A percentile compares a stretch with the other conserved stretches of the same genome.
These are phyloP conservation scores for Autographa pulchrina DNA, from an alignment of 2,888 invertebrate species.

Conservation along the genomic window DNA sequence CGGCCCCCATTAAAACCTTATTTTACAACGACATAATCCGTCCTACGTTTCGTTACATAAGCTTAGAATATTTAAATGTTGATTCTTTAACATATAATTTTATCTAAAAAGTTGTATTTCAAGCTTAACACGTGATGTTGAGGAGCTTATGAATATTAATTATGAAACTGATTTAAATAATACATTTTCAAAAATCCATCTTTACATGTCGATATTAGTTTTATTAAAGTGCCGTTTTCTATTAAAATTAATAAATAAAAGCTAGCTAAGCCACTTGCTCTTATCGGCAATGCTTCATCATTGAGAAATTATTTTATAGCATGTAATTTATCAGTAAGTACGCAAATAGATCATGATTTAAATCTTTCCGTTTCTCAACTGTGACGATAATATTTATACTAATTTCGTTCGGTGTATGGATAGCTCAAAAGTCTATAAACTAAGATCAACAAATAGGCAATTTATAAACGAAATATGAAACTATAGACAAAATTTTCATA, in stretches of 20 bases:
- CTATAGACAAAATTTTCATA: too few relatives aligned
- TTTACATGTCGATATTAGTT: too few relatives aligned
- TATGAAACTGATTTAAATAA: slow-evolving; percentile 26
- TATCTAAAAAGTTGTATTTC: slow-evolving; percentile 3
- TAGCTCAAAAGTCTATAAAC: too few relatives aligned
- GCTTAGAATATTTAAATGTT: slow-evolving; percentile 27
- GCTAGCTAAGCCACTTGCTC: too few relatives aligned
- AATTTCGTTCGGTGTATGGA: too few relatives aligned
- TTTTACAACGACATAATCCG: slow-evolving; percentile 24
- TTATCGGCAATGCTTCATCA: not conserved
- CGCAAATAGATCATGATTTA: not conserved
- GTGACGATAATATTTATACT: not conserved
- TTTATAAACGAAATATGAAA: not conserved
- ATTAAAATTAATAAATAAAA: too few relatives aligned
- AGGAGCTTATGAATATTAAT: slow-evolving; percentile 9
- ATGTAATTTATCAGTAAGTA: not conserved
- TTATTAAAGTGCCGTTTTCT: too few relatives aligned
- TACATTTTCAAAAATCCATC: not conserved
- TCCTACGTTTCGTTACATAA: slow-evolving; percentile 36
- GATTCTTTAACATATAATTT: slow-evolving; percentile 12
- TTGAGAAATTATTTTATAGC: not conserved
- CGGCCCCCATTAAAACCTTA: slow-evolving; percentile 11
- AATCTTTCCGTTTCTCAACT: not conserved
- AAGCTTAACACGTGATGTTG: slow-evolving; percentile 20
- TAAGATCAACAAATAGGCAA: not conserved